phyloP scores from a whole-genome alignment of 1,140 invertebrate genomes.

The Drosophila arizonae region DNA sequence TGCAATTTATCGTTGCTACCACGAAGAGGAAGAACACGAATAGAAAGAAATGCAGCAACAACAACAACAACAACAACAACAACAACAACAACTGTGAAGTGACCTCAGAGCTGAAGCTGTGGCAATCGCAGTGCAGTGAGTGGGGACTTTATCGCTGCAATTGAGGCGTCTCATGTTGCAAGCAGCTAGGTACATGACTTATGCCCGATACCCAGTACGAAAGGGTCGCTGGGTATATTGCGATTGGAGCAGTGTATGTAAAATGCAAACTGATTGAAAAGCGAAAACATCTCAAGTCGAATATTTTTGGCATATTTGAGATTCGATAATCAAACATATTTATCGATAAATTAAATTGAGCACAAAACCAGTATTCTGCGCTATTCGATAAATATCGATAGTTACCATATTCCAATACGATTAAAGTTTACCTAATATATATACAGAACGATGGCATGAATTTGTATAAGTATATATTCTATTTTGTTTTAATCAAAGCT shows the following conservation, averaged over 20 bases:
- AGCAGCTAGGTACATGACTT: constrained; percentile 13
- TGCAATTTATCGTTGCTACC: constrained; percentile 58
- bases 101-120: constrained; percentile 5
- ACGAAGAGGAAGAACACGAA: background rate
- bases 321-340: too few species aligned
- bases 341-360: background rate
- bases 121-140: constrained; percentile 50
- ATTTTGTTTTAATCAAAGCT: too few species aligned
- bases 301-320: too few species aligned
- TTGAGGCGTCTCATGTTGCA: constrained; percentile 66
- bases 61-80: constrained; percentile 3
- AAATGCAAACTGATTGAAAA: too few species aligned
- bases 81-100: constrained; percentile 1
- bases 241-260: too few species aligned
- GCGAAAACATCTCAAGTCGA: too few species aligned
- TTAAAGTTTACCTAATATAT: too few species aligned
- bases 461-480: too few species aligned
- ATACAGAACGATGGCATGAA: too few species aligned
- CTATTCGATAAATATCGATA: background rate
- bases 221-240: background rate
- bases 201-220: background rate
- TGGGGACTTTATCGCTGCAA: constrained; percentile 65
- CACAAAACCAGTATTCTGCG: too few species aligned
- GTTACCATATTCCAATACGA: too few species aligned
- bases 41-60: background rate